Percentiles rank a stretch among this genome's conserved stretches.
These are phyloP conservation scores for Sarcoramphus papa DNA, from an alignment of 2,797 vertebrate species.

Conservation along the genomic window DNA sequence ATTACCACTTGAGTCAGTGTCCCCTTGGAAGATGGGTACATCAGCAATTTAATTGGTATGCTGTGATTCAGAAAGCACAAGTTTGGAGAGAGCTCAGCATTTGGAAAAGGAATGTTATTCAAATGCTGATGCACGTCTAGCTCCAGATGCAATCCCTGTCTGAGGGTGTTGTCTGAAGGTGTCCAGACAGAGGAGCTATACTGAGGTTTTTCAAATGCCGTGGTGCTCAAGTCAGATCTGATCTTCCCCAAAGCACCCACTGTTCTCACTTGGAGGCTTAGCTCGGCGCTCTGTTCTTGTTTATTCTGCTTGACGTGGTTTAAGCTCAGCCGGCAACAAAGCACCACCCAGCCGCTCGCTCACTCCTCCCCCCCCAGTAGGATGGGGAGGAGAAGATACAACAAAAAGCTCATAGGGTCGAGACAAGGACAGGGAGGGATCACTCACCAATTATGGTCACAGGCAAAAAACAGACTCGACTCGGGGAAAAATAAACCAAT, in stretches of 20 bases:
- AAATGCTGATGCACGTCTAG: not conserved
- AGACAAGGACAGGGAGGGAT: too few species aligned
- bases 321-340: too few species aligned
- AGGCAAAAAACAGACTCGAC: too few species aligned
- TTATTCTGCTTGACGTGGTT: not conserved
- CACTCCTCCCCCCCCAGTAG: too few species aligned
- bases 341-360: too few species aligned
- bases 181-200: not conserved
- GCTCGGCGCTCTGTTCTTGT: not conserved
- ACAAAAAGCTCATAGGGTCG: too few species aligned
- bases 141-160: not conserved
- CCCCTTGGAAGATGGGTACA: not conserved
- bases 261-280: not conserved
- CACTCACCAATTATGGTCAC: too few species aligned
- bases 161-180: not conserved
- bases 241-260: not conserved
- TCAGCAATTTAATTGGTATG: not conserved
- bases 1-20: not conserved
- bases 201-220: not conserved
- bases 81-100: not conserved
- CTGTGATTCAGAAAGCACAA: not conserved
- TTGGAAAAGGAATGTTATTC: not conserved
- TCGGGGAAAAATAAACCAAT: too few species aligned
- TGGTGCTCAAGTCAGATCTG: not conserved
- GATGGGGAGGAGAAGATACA: too few species aligned